Evolutionary conservation across 2,888 invertebrate species (phyloP).

Genomic region (Brassicogethes aeneus): DNA sequence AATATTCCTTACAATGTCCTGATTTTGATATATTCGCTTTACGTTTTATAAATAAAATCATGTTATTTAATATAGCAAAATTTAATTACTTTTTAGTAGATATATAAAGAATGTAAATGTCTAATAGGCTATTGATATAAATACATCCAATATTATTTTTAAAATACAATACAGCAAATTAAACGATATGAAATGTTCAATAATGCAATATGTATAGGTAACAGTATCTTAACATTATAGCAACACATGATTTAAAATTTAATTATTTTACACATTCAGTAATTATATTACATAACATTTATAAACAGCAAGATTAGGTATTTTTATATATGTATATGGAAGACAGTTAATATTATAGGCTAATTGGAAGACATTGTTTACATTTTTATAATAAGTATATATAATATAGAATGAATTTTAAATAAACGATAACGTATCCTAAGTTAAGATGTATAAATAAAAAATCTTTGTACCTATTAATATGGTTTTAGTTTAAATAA

Average conservation of each 20-base stretch:
- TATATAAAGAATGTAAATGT: conserved; percentile 9
- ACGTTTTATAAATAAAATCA: too few relatives aligned
- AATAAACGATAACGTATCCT: too few relatives aligned
- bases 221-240: conserved; percentile 15
- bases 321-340: conserved; percentile 15
- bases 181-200: too few relatives aligned
- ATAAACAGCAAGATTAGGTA: conserved; percentile 21
- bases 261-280: not conserved
- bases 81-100: too few relatives aligned
- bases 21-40: too few relatives aligned
- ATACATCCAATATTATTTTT: not conserved
- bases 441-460: too few relatives aligned
- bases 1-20: conserved; percentile 5
- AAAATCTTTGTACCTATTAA: too few relatives aligned
- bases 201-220: conserved; percentile 11
- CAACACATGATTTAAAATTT: not conserved
- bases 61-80: too few relatives aligned
- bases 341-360: conserved; percentile 15
- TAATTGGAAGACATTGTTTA: conserved; percentile 24
- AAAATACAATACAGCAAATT: not conserved
- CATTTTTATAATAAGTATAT: conserved; percentile 7
- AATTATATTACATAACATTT: conserved; percentile 12
- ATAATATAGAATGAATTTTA: too few relatives aligned
- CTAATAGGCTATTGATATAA: conserved; percentile 2
- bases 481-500: too few relatives aligned